Percentiles rank a stretch among this genome's conserved stretches.
These are phyloP conservation scores for Hesperia comma DNA, from an alignment of 2,888 invertebrate species.

Conservation along the genomic window DNA sequence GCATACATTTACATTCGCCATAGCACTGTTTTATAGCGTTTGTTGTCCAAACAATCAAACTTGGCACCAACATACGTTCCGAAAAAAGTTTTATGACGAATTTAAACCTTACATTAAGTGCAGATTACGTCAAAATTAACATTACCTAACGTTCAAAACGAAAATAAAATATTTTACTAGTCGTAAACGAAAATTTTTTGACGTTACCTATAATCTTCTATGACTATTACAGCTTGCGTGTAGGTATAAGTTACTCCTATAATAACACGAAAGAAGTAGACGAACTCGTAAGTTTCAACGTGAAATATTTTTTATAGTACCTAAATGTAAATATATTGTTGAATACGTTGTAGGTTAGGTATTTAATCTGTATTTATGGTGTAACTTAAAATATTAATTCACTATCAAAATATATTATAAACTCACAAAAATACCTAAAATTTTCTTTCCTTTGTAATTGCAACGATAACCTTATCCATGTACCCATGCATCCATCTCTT, in stretches of 20 bases:
- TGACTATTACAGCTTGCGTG: not conserved
- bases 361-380: too few species aligned
- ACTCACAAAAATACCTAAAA: too few species aligned
- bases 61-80: slow-evolving; percentile 29
- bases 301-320: not conserved
- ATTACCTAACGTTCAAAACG: slow-evolving; percentile 16
- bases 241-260: not conserved
- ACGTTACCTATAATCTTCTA: not conserved
- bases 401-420: too few species aligned
- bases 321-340: not conserved
- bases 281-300: not conserved
- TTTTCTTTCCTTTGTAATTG: too few species aligned
- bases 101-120: slow-evolving; percentile 15
- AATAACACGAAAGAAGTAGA: not conserved
- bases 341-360: too few species aligned
- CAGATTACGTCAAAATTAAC: slow-evolving; percentile 21
- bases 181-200: not conserved
- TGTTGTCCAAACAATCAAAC: slow-evolving; percentile 31
- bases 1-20: slow-evolving; percentile 19
- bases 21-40: slow-evolving; percentile 22
- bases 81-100: slow-evolving; percentile 32
- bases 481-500: too few species aligned
- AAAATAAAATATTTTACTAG: slow-evolving; percentile 25
- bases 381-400: too few species aligned
- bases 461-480: too few species aligned